phyloP scores from a whole-genome alignment of 2,113 vertebrate genomes.

The Octodon degus region DNA sequence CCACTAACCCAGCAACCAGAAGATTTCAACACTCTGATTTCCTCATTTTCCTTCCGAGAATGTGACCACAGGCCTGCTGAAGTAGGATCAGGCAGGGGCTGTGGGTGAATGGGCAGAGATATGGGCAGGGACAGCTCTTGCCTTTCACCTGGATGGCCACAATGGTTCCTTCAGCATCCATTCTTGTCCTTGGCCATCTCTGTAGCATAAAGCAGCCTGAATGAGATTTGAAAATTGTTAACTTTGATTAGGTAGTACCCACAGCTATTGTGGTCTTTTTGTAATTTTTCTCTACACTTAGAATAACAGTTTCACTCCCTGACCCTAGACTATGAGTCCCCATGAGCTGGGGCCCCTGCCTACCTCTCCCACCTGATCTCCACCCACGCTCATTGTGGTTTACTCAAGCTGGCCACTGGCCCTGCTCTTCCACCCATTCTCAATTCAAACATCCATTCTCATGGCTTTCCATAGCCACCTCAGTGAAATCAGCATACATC shows the following conservation, averaged over 20 bases:
- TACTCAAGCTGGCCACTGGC: background rate
- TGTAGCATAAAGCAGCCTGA: background rate
- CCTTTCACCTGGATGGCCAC: fast-evolving
- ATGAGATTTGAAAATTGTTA: background rate
- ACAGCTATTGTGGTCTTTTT: background rate
- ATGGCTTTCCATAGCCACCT: background rate
- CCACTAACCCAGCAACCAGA: background rate
- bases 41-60: conserved; percentile 54
- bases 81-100: background rate
- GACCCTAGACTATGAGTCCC: fast-evolving
- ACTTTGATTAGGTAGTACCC: background rate
- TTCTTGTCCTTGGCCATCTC: background rate
- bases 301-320: background rate
- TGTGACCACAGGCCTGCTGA: background rate
- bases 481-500: background rate
- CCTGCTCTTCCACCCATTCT: background rate
- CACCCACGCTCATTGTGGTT: fast-evolving
- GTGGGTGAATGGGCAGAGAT: background rate
- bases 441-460: background rate
- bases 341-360: fast-evolving
- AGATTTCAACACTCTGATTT: conserved; percentile 64
- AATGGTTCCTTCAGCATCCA: fast-evolving
- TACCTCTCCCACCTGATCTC: background rate
- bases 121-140: background rate
- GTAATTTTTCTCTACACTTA: background rate